A percentile compares a stretch with the other conserved stretches of the same genome.
Evolutionary conservation across 2,888 invertebrate species (phyloP).

Genomic region (Biston betularia): DNA sequence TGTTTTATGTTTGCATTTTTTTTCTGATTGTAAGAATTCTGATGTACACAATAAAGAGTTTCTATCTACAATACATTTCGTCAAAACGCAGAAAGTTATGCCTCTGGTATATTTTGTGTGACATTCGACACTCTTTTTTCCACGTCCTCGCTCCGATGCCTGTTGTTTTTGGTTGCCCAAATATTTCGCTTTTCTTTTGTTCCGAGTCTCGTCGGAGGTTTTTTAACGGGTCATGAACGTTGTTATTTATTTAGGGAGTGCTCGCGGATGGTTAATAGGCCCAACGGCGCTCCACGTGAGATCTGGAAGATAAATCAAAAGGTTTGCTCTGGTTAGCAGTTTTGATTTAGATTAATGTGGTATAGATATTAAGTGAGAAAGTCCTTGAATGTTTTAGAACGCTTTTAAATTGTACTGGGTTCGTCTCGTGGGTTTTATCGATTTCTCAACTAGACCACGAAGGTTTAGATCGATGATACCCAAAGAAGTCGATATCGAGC

Average conservation of each 20-base stretch:
- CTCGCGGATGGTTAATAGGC: constrained; percentile 40
- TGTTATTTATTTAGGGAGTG: constrained; percentile 39
- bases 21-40: too few species aligned
- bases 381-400: neutral
- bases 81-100: neutral
- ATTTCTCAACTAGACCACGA: too few species aligned
- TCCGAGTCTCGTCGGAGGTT: constrained; percentile 41
- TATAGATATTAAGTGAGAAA: neutral
- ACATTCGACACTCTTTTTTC: constrained; percentile 23
- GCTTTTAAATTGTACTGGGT: neutral
- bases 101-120: neutral
- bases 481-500: too few species aligned
- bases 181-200: constrained; percentile 43
- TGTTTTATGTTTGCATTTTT: too few species aligned
- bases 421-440: too few species aligned
- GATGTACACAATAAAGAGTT: neutral
- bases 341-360: constrained; percentile 16
- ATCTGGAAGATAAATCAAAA: constrained; percentile 27
- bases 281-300: constrained; percentile 27
- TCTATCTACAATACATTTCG: neutral
- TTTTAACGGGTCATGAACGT: constrained; percentile 46
- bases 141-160: constrained; percentile 21
- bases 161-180: constrained; percentile 41
- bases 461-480: too few species aligned
- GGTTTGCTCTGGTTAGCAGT: constrained; percentile 40